Evolutionary conservation across 2,888 invertebrate genomes (phyloP), one percentile per base, ranked within the genome.

Genomic region (Rhabditoides inermis): DNA sequence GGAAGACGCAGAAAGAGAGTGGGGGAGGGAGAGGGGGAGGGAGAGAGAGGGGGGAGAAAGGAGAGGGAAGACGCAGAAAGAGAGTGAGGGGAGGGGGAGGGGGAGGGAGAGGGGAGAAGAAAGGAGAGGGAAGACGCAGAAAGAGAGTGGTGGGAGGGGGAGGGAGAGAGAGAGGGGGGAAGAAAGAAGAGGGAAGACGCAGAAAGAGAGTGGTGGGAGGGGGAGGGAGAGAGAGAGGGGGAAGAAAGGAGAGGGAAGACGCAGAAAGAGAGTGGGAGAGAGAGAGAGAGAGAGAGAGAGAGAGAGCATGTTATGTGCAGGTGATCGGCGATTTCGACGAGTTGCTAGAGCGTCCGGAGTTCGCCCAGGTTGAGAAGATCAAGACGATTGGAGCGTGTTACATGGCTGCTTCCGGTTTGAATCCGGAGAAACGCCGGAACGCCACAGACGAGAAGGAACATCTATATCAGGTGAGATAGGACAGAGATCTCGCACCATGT

Each of bases 301-400:
- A n/a, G n/a, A n/a, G n/a, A n/a, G n/a, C n/a, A 32, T 7, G 7
- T 23, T 22, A 10, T 22, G 1, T 42, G 7, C 36, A 58, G 58
- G 81, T 95, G 49, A 90, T 92, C 58, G 90, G 88, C 0, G 94
- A 95, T 78, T 92, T 94, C 73, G 94, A 95, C 76, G 92, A 92
- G 73, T 79, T 94, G 45, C 79, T 95, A 6, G 86, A 87, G 55
- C 83, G 85, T 40, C 83, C 85, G 3, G 74, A 77, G 53, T 77
- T 75, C 58, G 49, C 53, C n/a, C 77, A 77, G 39, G 88, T 95
- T 5, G 92, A 94, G 77, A 95, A 95, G 79, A 95, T 95, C 61
- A 95, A 95, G 42, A 65, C 65, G 10, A 65, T 62, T 23, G 68
- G 68, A 35, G 88, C 89, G 63, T 90, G 91, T 0, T 92, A 91